phyloP scores from a whole-genome alignment of 2,888 invertebrate genomes.

The Lithophane socia region DNA sequence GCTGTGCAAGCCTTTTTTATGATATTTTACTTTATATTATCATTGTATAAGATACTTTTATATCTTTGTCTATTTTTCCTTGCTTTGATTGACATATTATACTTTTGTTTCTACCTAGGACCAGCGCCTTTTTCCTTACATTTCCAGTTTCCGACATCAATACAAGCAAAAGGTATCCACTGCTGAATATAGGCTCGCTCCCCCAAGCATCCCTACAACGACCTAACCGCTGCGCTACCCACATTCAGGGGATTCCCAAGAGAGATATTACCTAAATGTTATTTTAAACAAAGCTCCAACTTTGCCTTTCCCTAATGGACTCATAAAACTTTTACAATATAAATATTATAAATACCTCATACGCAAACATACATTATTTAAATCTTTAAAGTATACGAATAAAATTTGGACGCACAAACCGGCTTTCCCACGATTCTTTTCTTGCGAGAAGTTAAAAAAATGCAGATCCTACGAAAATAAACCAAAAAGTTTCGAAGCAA shows the following conservation, averaged over 20 bases:
- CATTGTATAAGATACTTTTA: too few relatives aligned
- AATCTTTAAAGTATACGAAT: constrained; percentile 38
- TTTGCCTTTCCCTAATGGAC: constrained; percentile 24
- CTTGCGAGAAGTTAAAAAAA: constrained; percentile 58
- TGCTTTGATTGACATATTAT: too few relatives aligned
- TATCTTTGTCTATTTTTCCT: too few relatives aligned
- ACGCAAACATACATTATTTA: constrained; percentile 55
- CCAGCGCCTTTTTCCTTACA: too few relatives aligned
- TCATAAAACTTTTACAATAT: constrained; percentile 52
- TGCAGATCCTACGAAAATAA: constrained; percentile 62
- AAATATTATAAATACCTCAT: constrained; percentile 40
- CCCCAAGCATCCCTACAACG: background rate
- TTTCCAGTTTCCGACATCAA: too few relatives aligned
- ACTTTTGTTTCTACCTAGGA: too few relatives aligned
- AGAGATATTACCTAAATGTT: constrained; percentile 28
- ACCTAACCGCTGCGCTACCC: too few relatives aligned
- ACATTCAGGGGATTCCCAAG: constrained; percentile 4
- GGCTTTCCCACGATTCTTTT: constrained; percentile 52
- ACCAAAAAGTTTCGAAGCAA: constrained; percentile 65
- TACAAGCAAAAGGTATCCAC: accelerated
- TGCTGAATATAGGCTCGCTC: background rate
- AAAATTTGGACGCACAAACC: constrained; percentile 43
- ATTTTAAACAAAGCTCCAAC: constrained; percentile 16
- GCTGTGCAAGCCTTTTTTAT: too few relatives aligned
- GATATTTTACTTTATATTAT: too few relatives aligned